phyloP scores from a whole-genome alignment of 2,113 vertebrate species.

The Pterocles gutturalis region DNA sequence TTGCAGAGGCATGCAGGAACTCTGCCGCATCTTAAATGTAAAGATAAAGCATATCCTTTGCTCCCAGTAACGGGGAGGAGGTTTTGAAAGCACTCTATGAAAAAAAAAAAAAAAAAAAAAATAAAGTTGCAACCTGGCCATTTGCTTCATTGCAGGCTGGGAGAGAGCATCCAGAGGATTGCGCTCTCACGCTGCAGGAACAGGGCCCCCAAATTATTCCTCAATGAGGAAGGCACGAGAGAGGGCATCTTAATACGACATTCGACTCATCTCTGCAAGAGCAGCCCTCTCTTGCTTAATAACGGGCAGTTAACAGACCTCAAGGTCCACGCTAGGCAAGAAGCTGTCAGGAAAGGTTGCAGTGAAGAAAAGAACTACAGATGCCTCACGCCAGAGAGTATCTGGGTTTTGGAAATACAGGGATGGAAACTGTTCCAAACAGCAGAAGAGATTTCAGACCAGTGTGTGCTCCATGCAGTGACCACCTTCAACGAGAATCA shows the following conservation, averaged over 20 bases:
- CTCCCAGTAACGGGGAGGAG: neutral
- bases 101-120: neutral
- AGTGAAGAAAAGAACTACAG: neutral
- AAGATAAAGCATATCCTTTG: slow-evolving; percentile 14
- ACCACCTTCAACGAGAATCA: neutral
- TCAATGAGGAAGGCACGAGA: no score
- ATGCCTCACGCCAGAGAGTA: neutral
- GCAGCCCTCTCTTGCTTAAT: neutral
- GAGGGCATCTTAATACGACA: neutral
- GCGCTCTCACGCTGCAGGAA: neutral
- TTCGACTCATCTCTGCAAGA: neutral
- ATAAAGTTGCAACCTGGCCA: neutral
- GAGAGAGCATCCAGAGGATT: neutral
- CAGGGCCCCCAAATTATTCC: no score
- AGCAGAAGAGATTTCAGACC: neutral
- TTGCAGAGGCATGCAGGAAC: slow-evolving; percentile 18
- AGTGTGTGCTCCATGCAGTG: neutral
- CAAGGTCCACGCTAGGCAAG: neutral
- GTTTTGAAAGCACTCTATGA: neutral
- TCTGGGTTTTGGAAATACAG: neutral
- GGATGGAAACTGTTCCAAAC: neutral
- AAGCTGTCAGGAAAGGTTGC: neutral
- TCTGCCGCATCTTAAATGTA: neutral
- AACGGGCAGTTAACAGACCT: neutral
- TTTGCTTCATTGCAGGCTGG: neutral